phyloP scores from a whole-genome alignment of 2,797 vertebrate genomes.

The Anolis apletophallus region DNA sequence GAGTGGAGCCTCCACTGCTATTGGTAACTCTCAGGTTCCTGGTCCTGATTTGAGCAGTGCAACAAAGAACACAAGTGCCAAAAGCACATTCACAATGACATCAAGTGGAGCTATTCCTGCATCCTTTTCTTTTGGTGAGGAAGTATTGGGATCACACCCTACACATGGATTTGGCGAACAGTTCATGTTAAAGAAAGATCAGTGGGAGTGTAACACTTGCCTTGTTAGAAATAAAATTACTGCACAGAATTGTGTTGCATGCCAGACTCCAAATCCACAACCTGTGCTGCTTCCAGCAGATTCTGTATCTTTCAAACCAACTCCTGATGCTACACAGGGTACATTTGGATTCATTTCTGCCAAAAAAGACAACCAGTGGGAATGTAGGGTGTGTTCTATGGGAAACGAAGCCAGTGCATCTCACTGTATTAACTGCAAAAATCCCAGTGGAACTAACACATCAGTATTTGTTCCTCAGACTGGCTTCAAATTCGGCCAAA shows the following conservation, averaged over 20 bases:
- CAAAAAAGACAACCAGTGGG: constrained; percentile 90
- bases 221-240: constrained; percentile 81
- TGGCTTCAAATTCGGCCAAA: constrained; percentile 69
- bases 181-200: constrained; percentile 81
- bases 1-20: constrained; percentile 77
- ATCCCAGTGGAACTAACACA: constrained; percentile 51
- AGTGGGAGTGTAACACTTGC: constrained; percentile 88
- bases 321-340: constrained; percentile 54
- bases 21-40: constrained; percentile 80
- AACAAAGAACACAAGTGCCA: constrained; percentile 53
- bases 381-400: constrained; percentile 86
- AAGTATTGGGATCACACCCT: constrained; percentile 22
- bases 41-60: constrained; percentile 69
- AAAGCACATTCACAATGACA: constrained; percentile 41
- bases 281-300: constrained; percentile 48
- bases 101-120: constrained; percentile 16
- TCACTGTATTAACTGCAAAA: constrained; percentile 75
- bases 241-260: constrained; percentile 82
- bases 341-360: constrained; percentile 78
- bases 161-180: constrained; percentile 71
- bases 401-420: constrained; percentile 82
- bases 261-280: constrained; percentile 76
- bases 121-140: constrained; percentile 66
- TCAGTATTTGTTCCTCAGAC: constrained; percentile 52
- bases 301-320: constrained; percentile 60